Base-by-base conservation (phyloP, 2,888 invertebrate species). In the Perithous albicinctus region DNA sequence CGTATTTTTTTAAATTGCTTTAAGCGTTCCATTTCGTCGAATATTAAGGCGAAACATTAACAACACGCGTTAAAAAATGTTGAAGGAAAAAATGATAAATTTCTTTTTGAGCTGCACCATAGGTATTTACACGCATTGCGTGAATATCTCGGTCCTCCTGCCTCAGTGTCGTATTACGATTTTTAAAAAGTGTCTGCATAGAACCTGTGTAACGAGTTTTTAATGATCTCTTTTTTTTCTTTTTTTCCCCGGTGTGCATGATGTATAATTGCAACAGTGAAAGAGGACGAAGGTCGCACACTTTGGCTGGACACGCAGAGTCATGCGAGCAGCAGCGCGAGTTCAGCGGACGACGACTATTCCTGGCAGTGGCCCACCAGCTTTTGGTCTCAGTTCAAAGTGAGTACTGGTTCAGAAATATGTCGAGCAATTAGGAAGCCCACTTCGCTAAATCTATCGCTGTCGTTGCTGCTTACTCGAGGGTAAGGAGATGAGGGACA, bases 301-400 rank as follows among this genome's bases (percentile, higher is more conserved):
- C 93, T 96, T 79, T 96, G 96, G 95, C 93, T 95, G 87, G 95
- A 96, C 89, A 95, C 95, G 59, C 95, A 96, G 89, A 96, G 96
- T 80, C 95, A 95, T 88, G 95, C 95, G 35, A 94, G 95, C 59
- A 94, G 95, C 46, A 94, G 94, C 66, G 94, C 94, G 69, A 95
- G 95, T 90, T 95, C 95, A 67, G 94, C 95, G 67, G 95, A 95
- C 86, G 95, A 94, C 88, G 95, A 96, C 87, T 95, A 94, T 86
- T 94, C 95, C 89, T 94, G 96, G 93, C 94, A 95, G 79, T 96
- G 96, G 94, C 96, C 96, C 63, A 96, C 96, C n/a, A 95, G 95
- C 80, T 96, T 97, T 92, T 95, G 95, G 94, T 96, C 96, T 12
- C 97, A 97, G 91, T 96, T 96, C 90, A 95, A 95, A 92, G 95